Base-by-base conservation (phyloP, 2,113 vertebrate species). In the Oreochromis aureus region DNA sequence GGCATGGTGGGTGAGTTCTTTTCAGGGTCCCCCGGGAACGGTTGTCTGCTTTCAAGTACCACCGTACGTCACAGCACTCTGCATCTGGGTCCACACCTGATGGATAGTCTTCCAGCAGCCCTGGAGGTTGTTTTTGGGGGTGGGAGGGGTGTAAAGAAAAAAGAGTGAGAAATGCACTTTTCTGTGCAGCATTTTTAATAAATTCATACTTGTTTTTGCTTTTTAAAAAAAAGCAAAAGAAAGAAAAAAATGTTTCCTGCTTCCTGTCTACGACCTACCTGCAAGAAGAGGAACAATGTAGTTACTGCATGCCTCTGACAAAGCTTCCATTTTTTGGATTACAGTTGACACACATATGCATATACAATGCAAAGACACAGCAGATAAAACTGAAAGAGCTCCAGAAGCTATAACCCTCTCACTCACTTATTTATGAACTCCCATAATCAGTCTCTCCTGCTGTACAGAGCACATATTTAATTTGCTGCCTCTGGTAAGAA, bases 31-130 rank as follows among this genome's bases (percentile, higher is more conserved):
- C 97, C 96, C 95, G 95, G 95, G 97, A 96, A 87, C 96, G 96
- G 95, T 96, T 96, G 96, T 97, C 96, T 93, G 97, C 88, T 94
- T 95, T 97, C 92, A 96, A 96, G 96, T 97, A 97, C 97, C 97
- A 98, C 97, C 98, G 97, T 94, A 99, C 97, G 83, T 99, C 98
- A 94, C 99, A 99, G 97, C 99, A 99, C 97, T 99, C 97, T 96
- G 98, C 97, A 89, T 98, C 96, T 79, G 97, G 96, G 93, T 97
- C 93, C 71, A 91, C 93, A 81, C 95, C 97, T 96, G 97, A 98
- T 87, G 97, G 97, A 94, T 98, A 97, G 95, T 98, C 97, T 95
- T 99, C 98, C 92, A 98, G 97, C 96, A 99, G 97, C 97, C 98
- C 99, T 99, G 96, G 5, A 83, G 93, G 41, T 53, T 24, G 41